A percentile compares a stretch with the other conserved stretches of the same genome.
Evolutionary conservation across 2,797 vertebrate genomes (phyloP).

Genomic region (Lemur catta): DNA sequence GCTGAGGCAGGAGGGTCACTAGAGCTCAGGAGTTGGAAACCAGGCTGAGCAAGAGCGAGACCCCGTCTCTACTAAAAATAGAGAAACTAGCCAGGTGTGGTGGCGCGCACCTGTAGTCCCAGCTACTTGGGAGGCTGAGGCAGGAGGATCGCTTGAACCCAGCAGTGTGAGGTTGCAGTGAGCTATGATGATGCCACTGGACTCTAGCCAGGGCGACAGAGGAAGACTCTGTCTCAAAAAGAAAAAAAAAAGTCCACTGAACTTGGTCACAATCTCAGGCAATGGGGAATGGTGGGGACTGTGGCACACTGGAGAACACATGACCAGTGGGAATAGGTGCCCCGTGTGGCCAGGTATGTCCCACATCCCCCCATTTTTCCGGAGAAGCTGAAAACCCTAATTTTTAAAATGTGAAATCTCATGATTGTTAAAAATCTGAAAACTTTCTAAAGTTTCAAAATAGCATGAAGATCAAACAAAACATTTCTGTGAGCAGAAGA

Average conservation of each 20-base stretch:
- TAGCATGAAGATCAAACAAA: neutral
- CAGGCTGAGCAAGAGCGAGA: neutral
- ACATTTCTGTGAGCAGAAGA: neutral
- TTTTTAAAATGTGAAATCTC: neutral
- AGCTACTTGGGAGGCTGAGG: neutral
- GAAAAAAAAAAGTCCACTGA: too few relatives aligned
- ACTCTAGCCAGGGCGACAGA: too few relatives aligned
- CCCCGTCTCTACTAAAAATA: neutral
- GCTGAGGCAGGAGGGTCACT: neutral
- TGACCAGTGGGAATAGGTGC: neutral
- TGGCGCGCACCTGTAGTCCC: accelerated
- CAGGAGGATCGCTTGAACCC: too few relatives aligned
- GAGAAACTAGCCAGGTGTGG: neutral
- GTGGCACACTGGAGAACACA: neutral
- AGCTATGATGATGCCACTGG: too few relatives aligned
- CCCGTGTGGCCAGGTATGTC: neutral
- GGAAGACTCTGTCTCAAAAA: too few relatives aligned
- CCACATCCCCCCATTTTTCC: neutral
- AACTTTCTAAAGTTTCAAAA: neutral
- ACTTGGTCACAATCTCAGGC: neutral
- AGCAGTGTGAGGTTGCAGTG: too few relatives aligned
- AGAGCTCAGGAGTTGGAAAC: neutral
- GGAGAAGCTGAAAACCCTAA: neutral
- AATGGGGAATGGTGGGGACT: neutral
- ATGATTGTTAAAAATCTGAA: neutral